phyloP scores from a whole-genome alignment of 2,113 vertebrate genomes.

The Tachuris rubrigastra region DNA sequence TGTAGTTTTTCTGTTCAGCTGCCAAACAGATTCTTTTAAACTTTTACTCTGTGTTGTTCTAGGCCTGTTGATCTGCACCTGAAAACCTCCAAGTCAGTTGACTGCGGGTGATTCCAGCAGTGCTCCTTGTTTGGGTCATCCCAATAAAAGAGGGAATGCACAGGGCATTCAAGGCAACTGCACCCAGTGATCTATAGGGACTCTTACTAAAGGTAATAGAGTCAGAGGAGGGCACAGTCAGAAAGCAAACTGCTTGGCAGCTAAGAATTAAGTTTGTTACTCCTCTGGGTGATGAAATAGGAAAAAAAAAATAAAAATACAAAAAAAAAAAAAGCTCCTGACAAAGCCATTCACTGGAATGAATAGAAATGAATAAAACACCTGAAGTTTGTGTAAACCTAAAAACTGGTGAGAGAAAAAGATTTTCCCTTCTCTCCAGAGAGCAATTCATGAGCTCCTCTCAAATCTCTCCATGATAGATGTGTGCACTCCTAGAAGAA shows the following conservation, averaged over 20 bases:
- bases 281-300: not conserved
- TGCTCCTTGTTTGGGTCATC: too few species aligned
- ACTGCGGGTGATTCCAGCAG: not conserved
- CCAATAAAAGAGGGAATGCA: not conserved
- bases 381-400: not conserved
- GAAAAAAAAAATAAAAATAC: not conserved
- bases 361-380: not conserved
- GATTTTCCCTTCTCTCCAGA: not conserved
- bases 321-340: not conserved
- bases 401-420: not conserved
- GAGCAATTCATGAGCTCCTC: not conserved
- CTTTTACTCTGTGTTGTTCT: not conserved
- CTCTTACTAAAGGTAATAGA: not conserved
- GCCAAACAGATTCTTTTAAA: not conserved
- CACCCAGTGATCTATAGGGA: too few species aligned
- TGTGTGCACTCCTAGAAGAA: not conserved
- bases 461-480: not conserved
- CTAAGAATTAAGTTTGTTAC: not conserved
- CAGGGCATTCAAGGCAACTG: not conserved
- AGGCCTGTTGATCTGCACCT: not conserved
- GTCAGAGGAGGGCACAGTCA: not conserved
- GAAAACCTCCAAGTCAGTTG: accelerated
- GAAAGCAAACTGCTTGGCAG: not conserved
- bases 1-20: not conserved
- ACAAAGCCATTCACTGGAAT: not conserved